phyloP scores from a whole-genome alignment of 2,113 vertebrate species.

The Burhinus bistriatus region DNA sequence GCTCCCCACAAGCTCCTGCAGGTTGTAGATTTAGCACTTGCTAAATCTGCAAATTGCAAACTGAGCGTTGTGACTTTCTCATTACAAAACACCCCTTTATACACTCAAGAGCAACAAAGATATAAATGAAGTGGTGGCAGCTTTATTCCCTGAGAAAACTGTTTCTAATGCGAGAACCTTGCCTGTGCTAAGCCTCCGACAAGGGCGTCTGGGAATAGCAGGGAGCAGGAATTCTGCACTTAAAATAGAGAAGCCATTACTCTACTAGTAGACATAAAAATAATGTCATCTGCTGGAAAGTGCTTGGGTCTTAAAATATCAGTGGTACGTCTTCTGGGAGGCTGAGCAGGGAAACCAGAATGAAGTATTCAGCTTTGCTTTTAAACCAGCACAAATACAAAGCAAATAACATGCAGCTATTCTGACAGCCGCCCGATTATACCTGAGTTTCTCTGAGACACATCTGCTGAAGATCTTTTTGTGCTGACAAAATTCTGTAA shows the following conservation, averaged over 20 bases:
- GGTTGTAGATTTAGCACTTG: not conserved
- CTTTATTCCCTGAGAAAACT: conserved; percentile 45
- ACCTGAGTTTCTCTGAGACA: conserved; percentile 72
- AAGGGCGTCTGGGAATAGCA: not conserved
- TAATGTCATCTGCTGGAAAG: conserved; percentile 25
- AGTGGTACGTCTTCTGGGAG: not conserved
- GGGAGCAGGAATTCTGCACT: not conserved
- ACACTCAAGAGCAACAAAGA: not conserved
- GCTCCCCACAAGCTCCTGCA: not conserved
- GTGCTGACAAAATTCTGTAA: conserved; percentile 73
- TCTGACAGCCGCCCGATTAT: not conserved
- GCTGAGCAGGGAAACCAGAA: not conserved
- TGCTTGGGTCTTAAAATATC: not conserved
- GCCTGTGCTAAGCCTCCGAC: not conserved
- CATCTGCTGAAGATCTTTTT: conserved; percentile 67
- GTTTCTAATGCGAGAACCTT: not conserved
- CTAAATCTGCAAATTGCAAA: not conserved
- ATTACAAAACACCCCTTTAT: conserved; percentile 1
- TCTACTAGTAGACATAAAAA: not conserved
- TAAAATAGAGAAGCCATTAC: not conserved
- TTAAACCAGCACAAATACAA: not conserved
- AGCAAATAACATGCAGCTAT: not conserved
- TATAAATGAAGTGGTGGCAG: conserved; percentile 61
- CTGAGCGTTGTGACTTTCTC: not conserved
- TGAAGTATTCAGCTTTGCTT: not conserved